Evolutionary conservation across 2,113 vertebrate species (phyloP).

Genomic region (Pterocles burchelli): DNA sequence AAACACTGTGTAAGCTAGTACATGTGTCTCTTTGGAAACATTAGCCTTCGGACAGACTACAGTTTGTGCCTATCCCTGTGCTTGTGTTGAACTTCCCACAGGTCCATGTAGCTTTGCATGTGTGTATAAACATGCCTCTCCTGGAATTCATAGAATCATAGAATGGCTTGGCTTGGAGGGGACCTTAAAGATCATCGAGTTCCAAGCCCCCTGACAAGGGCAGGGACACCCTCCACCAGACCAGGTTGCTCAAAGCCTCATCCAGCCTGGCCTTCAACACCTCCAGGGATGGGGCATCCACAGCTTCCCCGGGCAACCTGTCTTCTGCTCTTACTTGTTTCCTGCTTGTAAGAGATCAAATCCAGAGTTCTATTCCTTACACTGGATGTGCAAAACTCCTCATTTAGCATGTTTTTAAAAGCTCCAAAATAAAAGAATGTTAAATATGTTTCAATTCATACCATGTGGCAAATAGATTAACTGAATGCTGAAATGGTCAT

Average conservation of each 20-base stretch:
- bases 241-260: too few relatives aligned
- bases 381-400: background rate
- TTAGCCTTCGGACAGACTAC: background rate
- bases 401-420: background rate
- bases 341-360: background rate
- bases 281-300: too few relatives aligned
- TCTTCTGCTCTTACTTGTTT: background rate
- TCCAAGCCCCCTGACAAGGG: too few relatives aligned
- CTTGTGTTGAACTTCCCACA: background rate
- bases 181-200: too few relatives aligned
- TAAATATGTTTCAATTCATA: background rate
- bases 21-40: fast-evolving
- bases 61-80: background rate
- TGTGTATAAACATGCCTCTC: background rate
- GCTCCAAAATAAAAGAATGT: background rate
- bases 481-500: background rate
- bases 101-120: background rate
- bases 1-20: background rate
- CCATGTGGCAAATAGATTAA: fast-evolving
- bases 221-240: too few relatives aligned
- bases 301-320: too few relatives aligned
- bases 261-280: too few relatives aligned
- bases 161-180: too few relatives aligned
- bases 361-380: background rate
- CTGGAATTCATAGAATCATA: background rate